Base-by-base conservation (phyloP, 1,140 invertebrate genomes). In the Hesperophylax magnus region DNA sequence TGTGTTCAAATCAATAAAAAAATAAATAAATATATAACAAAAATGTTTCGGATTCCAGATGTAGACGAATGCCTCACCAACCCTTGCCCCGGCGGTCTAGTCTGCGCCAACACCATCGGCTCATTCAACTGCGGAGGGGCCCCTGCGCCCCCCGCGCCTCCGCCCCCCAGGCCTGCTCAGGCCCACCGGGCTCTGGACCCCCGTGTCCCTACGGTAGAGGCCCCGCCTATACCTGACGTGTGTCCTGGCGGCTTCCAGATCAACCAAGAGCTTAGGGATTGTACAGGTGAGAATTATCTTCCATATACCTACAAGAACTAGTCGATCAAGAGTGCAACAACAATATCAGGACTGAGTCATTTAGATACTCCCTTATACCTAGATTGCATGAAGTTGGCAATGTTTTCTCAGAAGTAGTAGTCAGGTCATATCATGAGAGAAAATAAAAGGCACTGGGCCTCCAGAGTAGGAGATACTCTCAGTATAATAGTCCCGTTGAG, bases 71-170 rank as follows among this genome's bases (percentile, higher is more conserved):
- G 95, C 82, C 85, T 91, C 3, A 89, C 92, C 75, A 91, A 92
- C 31, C 95, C 94, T 60, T 91, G 92, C 60, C 87, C 89, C 31
- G 89, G 91, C 53, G 92, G 91, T 54, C 91, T 92, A 81, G 88
- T 93, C 6, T 96, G 94, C 82, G 88, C 94, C 34, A 96, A 96
- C 85, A 94, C 93, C 0, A 91, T 93, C 67, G 94, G 94, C 3
- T 92, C 91, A 54, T 95, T 91, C 85, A 92, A 91, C 24, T 95
- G 94, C 80, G 85, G 93, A 84, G 8, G 89, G 86, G 52, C 69
- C 2, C 34, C 47, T 14, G 56, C 27, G 1, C 76, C 53, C 39
- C 56, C 27, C 9, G 39, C 15, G 24, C 34, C 22, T 75, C 60
- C 2, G 24, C 39, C 31, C 22, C 24, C 61, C 5, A 60, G 11